phyloP scores from a whole-genome alignment of 2,888 invertebrate genomes.

The Aleiodes alternator region DNA sequence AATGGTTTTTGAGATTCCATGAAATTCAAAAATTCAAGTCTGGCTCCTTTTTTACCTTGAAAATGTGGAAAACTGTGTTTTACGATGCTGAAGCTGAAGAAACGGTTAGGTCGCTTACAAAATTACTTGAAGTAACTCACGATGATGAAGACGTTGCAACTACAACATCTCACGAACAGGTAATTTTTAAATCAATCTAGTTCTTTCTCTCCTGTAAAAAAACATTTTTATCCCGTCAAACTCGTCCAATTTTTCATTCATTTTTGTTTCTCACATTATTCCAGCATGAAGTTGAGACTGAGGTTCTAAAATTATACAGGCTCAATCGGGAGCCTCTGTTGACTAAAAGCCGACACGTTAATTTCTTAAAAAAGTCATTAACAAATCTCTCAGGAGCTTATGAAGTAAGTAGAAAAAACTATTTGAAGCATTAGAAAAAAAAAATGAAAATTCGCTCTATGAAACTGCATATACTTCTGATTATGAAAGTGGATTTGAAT shows the following conservation, averaged over 20 bases:
- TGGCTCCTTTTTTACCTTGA: not conserved
- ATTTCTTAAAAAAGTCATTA: conserved; percentile 83
- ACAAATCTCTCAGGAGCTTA: conserved; percentile 83
- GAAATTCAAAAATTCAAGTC: not conserved
- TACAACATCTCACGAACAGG: conserved; percentile 80
- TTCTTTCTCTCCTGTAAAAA: conserved; percentile 20
- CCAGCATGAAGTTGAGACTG: conserved; percentile 79
- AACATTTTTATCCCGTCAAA: conserved; percentile 20
- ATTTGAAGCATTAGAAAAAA: not conserved
- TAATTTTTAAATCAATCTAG: conserved; percentile 61
- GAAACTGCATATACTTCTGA: not conserved
- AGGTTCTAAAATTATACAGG: conserved; percentile 76
- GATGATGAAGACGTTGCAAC: conserved; percentile 80
- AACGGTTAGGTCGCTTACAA: conserved; percentile 65
- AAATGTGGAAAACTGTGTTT: conserved; percentile 63
- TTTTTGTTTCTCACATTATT: conserved; percentile 55
- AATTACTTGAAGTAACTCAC: conserved; percentile 75
- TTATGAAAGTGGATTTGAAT: too few relatives aligned
- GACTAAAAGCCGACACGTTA: conserved; percentile 80
- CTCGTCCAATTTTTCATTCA: conserved; percentile 12
- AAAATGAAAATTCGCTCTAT: not conserved
- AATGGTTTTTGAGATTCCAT: not conserved
- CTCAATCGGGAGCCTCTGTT: conserved; percentile 80
- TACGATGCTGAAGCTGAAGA: conserved; percentile 57
- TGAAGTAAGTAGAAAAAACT: conserved; percentile 75